phyloP scores from a whole-genome alignment of 2,113 vertebrate species.

The Chauna torquata region DNA sequence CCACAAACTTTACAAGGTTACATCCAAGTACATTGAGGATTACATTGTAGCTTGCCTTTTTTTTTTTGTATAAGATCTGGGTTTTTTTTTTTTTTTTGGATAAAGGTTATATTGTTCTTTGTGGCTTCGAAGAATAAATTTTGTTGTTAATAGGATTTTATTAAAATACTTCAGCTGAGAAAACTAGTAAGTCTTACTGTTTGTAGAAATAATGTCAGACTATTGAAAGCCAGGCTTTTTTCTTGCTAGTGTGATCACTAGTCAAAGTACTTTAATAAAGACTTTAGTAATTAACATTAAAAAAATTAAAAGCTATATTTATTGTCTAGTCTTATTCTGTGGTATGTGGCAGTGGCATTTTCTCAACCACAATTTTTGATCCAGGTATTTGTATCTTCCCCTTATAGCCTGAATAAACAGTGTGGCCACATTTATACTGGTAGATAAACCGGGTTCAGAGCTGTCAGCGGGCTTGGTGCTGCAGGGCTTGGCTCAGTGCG shows the following conservation, averaged over 20 bases:
- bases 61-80: background rate
- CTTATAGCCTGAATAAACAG: background rate
- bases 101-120: background rate
- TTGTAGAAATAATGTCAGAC: background rate
- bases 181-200: background rate
- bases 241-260: background rate
- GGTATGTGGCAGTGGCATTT: background rate
- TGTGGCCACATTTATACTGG: background rate
- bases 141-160: background rate
- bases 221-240: background rate
- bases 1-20: background rate
- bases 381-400: background rate
- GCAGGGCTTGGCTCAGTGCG: background rate
- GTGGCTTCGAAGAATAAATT: background rate
- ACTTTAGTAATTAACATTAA: background rate
- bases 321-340: background rate
- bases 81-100: background rate
- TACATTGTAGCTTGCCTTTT: background rate
- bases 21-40: background rate
- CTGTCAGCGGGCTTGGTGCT: background rate
- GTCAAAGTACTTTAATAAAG: background rate
- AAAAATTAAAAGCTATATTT: background rate
- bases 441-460: background rate
- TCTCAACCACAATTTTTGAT: background rate
- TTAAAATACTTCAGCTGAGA: background rate